Conservation (phyloP, 64 coral and sea anemone species). For the Hydrozoanthus tunicans region DNA sequence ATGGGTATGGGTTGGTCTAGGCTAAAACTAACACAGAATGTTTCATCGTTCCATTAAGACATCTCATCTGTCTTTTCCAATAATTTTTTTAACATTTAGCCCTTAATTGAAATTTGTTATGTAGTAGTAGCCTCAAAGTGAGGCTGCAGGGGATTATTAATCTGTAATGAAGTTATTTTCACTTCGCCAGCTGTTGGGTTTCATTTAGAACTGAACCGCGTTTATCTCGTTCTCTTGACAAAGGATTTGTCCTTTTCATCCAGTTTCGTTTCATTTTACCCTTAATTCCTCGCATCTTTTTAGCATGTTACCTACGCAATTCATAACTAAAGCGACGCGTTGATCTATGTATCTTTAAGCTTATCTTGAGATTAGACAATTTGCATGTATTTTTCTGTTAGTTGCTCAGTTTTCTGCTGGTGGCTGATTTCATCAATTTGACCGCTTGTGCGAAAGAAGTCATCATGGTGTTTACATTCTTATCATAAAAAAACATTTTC, state of each 20-base stretch:
- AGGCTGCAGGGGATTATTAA: constrained; percentile 80
- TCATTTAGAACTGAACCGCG: constrained; percentile 61
- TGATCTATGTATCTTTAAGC: constrained; percentile 35
- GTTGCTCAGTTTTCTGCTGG: constrained; percentile 55
- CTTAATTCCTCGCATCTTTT: constrained; percentile 19
- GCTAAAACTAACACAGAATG: constrained; percentile 44
- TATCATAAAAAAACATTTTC: constrained; percentile 60
- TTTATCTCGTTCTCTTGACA: constrained; percentile 37
- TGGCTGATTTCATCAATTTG: constrained; percentile 51
- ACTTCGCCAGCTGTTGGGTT: constrained; percentile 76
- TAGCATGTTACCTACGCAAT: constrained; percentile 23
- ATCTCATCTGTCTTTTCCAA: constrained; percentile 55
- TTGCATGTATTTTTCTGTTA: constrained; percentile 18
- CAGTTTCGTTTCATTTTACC: constrained; percentile 13
- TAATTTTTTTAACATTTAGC: constrained; percentile 71
- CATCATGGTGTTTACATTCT: constrained; percentile 64
- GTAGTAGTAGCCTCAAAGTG: constrained; percentile 64
- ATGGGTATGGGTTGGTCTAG: constrained; percentile 52
- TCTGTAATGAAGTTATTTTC: constrained; percentile 88
- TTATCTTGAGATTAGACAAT: constrained; percentile 51
- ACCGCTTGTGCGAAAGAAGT: constrained; percentile 47
- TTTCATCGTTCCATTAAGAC: constrained; percentile 18
- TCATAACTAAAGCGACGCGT: background rate
- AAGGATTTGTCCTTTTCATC: constrained; percentile 53
- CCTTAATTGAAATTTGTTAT: constrained; percentile 90